A percentile compares a stretch with the other conserved stretches of the same genome.
phyloP scores from a whole-genome alignment of 2,888 invertebrate species.

The Sepiola atlantica region DNA sequence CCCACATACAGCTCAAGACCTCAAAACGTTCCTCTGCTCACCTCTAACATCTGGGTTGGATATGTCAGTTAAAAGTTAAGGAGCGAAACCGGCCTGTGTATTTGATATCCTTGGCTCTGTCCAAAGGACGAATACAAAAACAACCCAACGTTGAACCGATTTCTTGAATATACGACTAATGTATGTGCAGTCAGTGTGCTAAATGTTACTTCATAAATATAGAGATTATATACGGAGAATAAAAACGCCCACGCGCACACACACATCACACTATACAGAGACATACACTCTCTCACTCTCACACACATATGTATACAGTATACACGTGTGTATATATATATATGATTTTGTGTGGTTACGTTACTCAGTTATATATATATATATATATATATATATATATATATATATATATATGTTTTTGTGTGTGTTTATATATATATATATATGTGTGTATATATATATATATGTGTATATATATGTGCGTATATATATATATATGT shows the following conservation, averaged over 20 bases:
- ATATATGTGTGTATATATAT: too few relatives aligned
- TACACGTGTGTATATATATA: background rate
- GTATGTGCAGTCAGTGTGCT: background rate
- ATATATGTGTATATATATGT: background rate
- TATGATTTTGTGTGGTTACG: background rate
- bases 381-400: background rate
- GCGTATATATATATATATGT: background rate
- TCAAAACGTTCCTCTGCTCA: background rate
- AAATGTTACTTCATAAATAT: background rate
- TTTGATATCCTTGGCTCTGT: background rate
- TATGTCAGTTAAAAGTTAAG: background rate
- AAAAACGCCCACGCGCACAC: background rate
- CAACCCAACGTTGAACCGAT: background rate
- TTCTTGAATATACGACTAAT: background rate
- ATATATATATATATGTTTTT: background rate
- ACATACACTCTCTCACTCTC: too few relatives aligned
- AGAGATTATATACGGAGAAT: background rate
- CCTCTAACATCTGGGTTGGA: background rate
- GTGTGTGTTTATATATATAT: too few relatives aligned
- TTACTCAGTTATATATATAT: background rate
- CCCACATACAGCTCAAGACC: background rate
- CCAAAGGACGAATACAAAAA: background rate
- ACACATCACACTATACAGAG: background rate
- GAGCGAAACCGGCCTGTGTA: background rate
- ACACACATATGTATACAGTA: too few relatives aligned